phyloP scores from a whole-genome alignment of 2,888 invertebrate genomes.

The Crepidodera aurea region DNA sequence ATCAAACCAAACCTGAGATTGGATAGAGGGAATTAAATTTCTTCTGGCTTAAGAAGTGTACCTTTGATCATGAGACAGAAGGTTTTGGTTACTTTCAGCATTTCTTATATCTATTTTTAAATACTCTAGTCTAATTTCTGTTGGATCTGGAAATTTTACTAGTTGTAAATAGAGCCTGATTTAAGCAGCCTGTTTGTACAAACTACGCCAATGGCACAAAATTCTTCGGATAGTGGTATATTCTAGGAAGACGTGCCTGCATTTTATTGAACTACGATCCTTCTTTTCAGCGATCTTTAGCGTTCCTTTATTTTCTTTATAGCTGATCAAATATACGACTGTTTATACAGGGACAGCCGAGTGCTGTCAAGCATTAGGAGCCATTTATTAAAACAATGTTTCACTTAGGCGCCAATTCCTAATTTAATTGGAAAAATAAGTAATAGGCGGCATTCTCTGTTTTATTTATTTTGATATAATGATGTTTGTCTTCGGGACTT shows the following conservation, averaged over 20 bases:
- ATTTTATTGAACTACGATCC: conserved; percentile 48
- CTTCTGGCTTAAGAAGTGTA: too few species aligned
- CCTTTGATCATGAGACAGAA: too few species aligned
- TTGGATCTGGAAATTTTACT: too few species aligned
- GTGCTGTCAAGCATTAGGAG: conserved; percentile 29
- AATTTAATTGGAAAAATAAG: conserved; percentile 31
- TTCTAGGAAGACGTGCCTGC: conserved; percentile 45
- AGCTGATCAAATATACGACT: conserved; percentile 43
- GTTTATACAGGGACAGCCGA: conserved; percentile 34
- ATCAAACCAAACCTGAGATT: too few species aligned
- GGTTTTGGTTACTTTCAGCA: too few species aligned
- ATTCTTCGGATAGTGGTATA: conserved; percentile 44
- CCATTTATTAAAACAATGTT: conserved; percentile 39
- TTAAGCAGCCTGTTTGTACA: too few species aligned
- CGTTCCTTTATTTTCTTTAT: conserved; percentile 41
- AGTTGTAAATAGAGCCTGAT: too few species aligned
- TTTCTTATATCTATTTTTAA: too few species aligned
- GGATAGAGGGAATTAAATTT: too few species aligned
- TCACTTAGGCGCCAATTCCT: conserved; percentile 22
- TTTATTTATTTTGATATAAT: conserved; percentile 18
- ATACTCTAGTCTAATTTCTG: too few species aligned
- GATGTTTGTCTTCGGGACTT: conserved; percentile 15
- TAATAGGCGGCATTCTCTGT: neutral
- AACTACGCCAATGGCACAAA: conserved; percentile 31
- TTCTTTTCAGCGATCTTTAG: conserved; percentile 45